These are phyloP conservation scores for Bugula neritina DNA, from an alignment of 2,888 invertebrate species.

Conservation along the genomic window DNA sequence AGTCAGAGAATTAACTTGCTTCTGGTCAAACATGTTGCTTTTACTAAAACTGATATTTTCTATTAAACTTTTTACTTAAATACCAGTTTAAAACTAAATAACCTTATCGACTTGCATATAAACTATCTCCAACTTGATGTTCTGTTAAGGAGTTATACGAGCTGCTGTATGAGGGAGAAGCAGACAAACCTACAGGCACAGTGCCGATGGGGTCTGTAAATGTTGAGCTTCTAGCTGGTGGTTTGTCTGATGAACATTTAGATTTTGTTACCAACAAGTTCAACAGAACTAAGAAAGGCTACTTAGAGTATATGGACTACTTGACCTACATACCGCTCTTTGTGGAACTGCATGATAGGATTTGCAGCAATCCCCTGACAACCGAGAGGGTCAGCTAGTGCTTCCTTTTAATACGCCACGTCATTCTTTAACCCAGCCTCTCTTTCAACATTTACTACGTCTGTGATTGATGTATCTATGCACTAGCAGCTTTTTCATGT, in stretches of 20 bases:
- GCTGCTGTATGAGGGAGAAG: slow-evolving; percentile 39
- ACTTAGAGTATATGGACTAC: slow-evolving; percentile 50
- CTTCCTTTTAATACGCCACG: too few relatives aligned
- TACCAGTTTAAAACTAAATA: too few relatives aligned
- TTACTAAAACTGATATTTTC: too few relatives aligned
- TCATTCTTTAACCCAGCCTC: too few relatives aligned
- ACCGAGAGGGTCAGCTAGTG: slow-evolving; percentile 28
- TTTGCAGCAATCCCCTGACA: slow-evolving; percentile 45
- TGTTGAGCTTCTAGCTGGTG: slow-evolving; percentile 50
- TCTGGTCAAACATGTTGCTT: too few relatives aligned
- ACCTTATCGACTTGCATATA: too few relatives aligned
- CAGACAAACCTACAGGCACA: slow-evolving; percentile 37
- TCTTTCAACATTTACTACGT: too few relatives aligned
- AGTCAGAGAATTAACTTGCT: too few relatives aligned
- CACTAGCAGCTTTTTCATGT: too few relatives aligned
- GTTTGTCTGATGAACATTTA: slow-evolving; percentile 44
- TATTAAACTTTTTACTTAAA: too few relatives aligned
- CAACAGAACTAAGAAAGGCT: slow-evolving; percentile 45
- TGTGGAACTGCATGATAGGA: slow-evolving; percentile 49
- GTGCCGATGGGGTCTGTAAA: slow-evolving; percentile 40
- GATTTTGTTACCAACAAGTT: slow-evolving; percentile 48
- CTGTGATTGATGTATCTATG: too few relatives aligned
- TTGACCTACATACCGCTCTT: slow-evolving; percentile 52
- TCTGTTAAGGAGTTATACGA: slow-evolving; percentile 44
- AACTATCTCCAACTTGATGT: too few relatives aligned